These are phyloP conservation scores for Sciurus vulgaris DNA, from an alignment of 2,797 vertebrate species.

Conservation along the genomic window DNA sequence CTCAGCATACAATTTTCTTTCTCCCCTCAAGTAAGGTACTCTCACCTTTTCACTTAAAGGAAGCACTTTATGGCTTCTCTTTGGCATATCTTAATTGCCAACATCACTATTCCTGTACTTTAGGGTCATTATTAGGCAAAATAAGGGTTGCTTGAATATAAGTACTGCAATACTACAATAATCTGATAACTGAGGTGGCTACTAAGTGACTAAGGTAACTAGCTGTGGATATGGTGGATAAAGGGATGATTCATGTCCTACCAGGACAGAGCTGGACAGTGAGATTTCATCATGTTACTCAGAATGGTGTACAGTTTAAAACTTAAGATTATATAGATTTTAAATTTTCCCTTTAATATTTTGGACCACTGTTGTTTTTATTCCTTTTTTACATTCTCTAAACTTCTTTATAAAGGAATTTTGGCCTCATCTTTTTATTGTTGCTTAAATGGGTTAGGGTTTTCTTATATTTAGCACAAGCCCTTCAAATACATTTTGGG, in stretches of 20 bases:
- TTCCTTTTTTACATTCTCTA: neutral
- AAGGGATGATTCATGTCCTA: neutral
- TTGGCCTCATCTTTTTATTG: conserved; percentile 22
- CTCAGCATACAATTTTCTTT: neutral
- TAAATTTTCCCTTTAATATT: neutral
- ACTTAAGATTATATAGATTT: neutral
- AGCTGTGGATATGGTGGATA: neutral
- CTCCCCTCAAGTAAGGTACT: neutral
- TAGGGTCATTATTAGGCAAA: neutral
- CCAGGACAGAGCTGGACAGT: neutral
- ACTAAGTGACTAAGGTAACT: neutral
- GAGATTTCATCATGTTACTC: neutral
- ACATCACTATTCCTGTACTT: neutral
- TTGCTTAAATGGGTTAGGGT: neutral
- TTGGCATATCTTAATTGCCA: neutral
- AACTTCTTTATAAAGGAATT: neutral
- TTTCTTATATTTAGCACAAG: neutral
- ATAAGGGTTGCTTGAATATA: neutral
- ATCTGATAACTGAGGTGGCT: neutral
- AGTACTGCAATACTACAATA: neutral
- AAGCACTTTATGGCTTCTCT: neutral
- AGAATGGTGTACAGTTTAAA: neutral
- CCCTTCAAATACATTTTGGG: neutral
- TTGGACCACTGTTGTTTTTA: neutral
- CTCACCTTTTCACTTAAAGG: neutral